Evolutionary conservation across 2,888 invertebrate genomes (phyloP), one percentile per base, ranked within the genome.

Genomic region (Athetis lepigone): DNA sequence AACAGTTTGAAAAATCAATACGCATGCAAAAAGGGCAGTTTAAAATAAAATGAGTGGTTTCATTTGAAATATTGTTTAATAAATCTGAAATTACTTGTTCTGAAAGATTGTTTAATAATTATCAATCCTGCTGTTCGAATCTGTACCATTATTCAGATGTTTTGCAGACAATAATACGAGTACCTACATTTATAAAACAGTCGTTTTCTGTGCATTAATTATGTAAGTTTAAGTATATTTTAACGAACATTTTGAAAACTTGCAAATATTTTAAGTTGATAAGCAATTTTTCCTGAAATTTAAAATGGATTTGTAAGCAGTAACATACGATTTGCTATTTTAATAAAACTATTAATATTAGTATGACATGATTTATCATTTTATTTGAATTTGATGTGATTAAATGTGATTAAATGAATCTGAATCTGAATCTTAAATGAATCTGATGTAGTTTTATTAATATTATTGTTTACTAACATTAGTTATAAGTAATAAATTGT

Each of bases 21-120:
- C 36, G 36, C 36, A 36, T 36, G n/a, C 36, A 36, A 36, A 36
- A 36, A 36, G 36, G n/a, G 36, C n/a, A 36, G n/a, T 36, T n/a
- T 36, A 36, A 36, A n/a, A 36, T 36, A 36, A 36, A 36, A 36
- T 36, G n/a, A 36, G 36, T 36, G 36, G 36, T 36, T 36, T 36
- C 36, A 36, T 36, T 36, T n/a, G 39, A 39, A 39, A 39, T 39
- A 16, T 39, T 25, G 16, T 39, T 16, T 39, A 39, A 39, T 36
- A n/a, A 39, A 8, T 39, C 39, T 39, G 8, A 39, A 39, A 39
- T 16, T 16, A 16, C 18, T 39, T 39, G 39, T 39, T 39, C 39
- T 39, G 39, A 39, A 39, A 39, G 39, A 39, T 39, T 16, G 39
- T 39, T 39, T 39, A 39, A 16, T 39, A 39, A 39, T 18, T 16